Base-by-base conservation (phyloP, 2,113 vertebrate species). In the Cinclus mexicanus region DNA sequence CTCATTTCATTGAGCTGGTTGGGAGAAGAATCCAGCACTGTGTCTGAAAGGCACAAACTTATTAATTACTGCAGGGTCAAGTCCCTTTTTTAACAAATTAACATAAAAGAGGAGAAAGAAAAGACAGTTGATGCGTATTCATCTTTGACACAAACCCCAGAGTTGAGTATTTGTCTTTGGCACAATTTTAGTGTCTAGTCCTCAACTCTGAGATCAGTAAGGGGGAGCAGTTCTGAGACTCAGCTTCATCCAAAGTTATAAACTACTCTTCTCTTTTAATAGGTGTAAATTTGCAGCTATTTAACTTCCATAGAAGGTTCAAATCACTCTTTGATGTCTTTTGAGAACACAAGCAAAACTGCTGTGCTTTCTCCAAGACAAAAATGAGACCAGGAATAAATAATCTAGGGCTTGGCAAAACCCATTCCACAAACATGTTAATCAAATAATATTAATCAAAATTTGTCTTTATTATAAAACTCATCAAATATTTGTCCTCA, bases 11-110 rank as follows among this genome's bases (percentile, higher is more conserved):
- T 98, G 92, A 98, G 90, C 53, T 97, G 92, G 84, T 94, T 98
- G 23, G 98, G 97, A 92, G 94, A 97, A 68, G 90, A 75, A 79
- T 98, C 98, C 70, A 98, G 94, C 49, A 98, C 92, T 2, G 98
- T 98, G 87, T 98, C 98, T 98, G 96, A 94, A 98, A 98, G 56
- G 25, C 46, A 86, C 83, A 88, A 91, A 33, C 6, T 50, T 59
- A 67, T 35, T 83, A 46, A 64, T 52, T 59, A 44, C 33, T 39
- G 35, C 25, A 81, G 41, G 9, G 61, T 14, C 26, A 67, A 63
- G 68, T 37, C 16, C 2, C 2, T 17, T 57, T 47, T 82, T 82
- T 39, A 14, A 25, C 26, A 93, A 72, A 90, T 83, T 16, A 92
- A 7, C 9, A 11, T 29, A 65, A 42, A 77, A 80, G 21, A 16